Percentiles rank a stretch among this genome's conserved stretches.
These are phyloP conservation scores for Heteropelma amictum DNA, from an alignment of 2,888 invertebrate species.

Conservation along the genomic window DNA sequence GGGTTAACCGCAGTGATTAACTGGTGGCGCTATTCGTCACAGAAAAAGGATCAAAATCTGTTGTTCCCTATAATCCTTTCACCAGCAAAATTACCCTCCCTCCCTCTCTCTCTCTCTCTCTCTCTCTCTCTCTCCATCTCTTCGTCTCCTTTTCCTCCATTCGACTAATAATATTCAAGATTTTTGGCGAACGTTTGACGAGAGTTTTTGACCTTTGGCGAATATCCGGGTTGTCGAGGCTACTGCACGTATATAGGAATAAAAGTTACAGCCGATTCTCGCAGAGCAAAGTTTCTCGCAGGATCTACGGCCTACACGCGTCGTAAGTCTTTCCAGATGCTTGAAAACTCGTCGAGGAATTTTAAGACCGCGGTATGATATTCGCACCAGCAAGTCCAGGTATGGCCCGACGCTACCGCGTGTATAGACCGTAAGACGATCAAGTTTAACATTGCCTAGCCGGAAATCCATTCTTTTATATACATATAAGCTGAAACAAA, in stretches of 20 bases:
- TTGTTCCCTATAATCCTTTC: conserved; percentile 32
- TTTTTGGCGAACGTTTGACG: conserved; percentile 25
- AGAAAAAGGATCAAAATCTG: conserved; percentile 39
- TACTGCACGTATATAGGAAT: conserved; percentile 62
- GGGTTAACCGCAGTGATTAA: conserved; percentile 56
- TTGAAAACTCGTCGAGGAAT: conserved; percentile 37
- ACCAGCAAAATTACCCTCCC: conserved; percentile 31
- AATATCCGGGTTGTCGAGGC: conserved; percentile 63
- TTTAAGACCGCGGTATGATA: conserved; percentile 8
- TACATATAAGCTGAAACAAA: conserved; percentile 59
- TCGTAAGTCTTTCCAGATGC: conserved; percentile 74
- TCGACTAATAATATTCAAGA: conserved; percentile 30
- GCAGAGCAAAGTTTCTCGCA: conserved; percentile 14
- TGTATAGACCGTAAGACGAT: conserved; percentile 26
- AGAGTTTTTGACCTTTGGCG: conserved; percentile 56
- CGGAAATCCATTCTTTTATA: conserved; percentile 13
- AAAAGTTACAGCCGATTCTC: conserved; percentile 37
- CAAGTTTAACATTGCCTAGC: conserved; percentile 15
- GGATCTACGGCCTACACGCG: not conserved
- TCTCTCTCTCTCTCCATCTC: too few species aligned
- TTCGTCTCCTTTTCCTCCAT: not conserved
- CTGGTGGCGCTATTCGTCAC: conserved; percentile 66
- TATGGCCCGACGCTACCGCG: too few species aligned
- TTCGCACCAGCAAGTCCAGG: conserved; percentile 34
- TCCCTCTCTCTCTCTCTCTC: not conserved